Percentiles rank a stretch among this genome's conserved stretches.
These are phyloP conservation scores for Phoeniculus purpureus DNA, from an alignment of 2,797 vertebrate genomes.

Conservation along the genomic window DNA sequence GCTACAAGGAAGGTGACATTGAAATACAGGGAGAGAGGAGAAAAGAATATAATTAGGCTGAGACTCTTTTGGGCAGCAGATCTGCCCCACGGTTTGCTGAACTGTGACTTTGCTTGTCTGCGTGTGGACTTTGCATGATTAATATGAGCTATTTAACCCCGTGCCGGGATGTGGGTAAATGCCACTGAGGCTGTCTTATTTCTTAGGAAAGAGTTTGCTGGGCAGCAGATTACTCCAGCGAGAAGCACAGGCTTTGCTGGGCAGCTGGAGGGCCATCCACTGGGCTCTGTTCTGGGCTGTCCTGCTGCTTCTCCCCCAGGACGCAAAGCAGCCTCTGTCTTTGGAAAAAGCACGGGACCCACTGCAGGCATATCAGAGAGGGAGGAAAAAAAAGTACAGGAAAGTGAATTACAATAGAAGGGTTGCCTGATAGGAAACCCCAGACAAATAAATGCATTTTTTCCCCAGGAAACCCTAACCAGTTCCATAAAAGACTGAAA, in stretches of 20 bases:
- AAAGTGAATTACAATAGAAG: constrained; percentile 59
- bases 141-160: constrained; percentile 13
- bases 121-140: accelerated
- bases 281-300: background rate
- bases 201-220: background rate
- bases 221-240: accelerated
- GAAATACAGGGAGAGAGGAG: background rate
- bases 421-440: constrained; percentile 50
- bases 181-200: accelerated
- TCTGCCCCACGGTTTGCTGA: background rate
- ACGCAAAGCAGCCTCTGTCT: background rate
- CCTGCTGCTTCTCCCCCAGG: background rate
- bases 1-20: constrained; percentile 63
- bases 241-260: background rate
- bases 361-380: background rate
- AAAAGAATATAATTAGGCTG: constrained; percentile 28
- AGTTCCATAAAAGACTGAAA: constrained; percentile 6
- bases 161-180: background rate
- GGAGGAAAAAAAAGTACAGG: background rate
- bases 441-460: constrained; percentile 21
- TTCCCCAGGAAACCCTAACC: constrained; percentile 42
- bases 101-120: background rate
- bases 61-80: constrained; percentile 1
- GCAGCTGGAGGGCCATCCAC: background rate
- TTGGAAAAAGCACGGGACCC: background rate